phyloP scores from a whole-genome alignment of 2,113 vertebrate genomes.

The Muntiacus muntjak region DNA sequence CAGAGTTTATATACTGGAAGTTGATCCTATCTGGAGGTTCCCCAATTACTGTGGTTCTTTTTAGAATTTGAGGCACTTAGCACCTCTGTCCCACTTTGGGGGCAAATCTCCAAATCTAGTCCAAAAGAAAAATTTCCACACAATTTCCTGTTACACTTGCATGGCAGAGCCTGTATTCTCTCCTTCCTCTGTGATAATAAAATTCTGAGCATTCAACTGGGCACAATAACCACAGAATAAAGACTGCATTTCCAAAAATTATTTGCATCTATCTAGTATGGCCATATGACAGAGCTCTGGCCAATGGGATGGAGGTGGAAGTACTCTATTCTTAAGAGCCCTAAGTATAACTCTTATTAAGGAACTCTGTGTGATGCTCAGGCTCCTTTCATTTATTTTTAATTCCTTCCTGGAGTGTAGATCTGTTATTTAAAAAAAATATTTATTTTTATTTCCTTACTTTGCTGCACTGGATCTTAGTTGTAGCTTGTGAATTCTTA shows the following conservation, averaged over 20 bases:
- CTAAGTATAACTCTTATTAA: background rate
- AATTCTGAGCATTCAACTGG: background rate
- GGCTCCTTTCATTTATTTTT: background rate
- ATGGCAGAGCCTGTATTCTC: background rate
- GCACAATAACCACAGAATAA: background rate
- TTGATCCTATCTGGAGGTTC: background rate
- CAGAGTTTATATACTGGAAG: background rate
- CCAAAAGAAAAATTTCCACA: background rate
- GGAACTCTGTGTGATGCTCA: background rate
- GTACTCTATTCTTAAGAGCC: background rate
- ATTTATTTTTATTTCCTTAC: background rate
- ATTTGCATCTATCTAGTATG: background rate
- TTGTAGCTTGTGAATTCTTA: background rate
- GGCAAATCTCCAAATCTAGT: background rate
- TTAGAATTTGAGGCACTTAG: background rate
- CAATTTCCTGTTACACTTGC: background rate
- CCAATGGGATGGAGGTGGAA: background rate
- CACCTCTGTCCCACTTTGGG: background rate
- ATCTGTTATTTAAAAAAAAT: background rate
- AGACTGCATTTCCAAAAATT: background rate
- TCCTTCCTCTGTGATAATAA: background rate
- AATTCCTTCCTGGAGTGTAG: background rate
- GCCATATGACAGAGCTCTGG: background rate
- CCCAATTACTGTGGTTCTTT: background rate
- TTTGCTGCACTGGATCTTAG: background rate